phyloP scores from a whole-genome alignment of 2,888 invertebrate species.

The Lithophane leautieri region DNA sequence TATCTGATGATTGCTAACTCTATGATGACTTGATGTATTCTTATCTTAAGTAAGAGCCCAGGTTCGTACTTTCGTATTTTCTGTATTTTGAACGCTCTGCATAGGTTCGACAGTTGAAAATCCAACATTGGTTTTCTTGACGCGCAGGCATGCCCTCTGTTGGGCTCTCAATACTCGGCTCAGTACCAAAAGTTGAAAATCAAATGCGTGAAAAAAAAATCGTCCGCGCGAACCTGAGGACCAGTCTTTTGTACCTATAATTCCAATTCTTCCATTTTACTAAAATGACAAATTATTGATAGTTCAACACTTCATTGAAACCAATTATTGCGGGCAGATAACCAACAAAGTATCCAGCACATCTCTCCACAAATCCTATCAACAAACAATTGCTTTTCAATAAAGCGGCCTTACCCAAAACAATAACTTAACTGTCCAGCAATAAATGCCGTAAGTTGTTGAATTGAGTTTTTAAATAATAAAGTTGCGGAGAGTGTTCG shows the following conservation, averaged over 20 bases:
- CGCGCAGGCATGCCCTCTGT: not conserved
- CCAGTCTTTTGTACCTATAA: not conserved
- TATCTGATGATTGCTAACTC: not conserved
- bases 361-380: not conserved
- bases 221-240: not conserved
- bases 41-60: not conserved
- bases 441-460: constrained; percentile 57
- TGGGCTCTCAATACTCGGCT: not conserved
- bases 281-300: not conserved
- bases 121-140: not conserved
- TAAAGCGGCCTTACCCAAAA: constrained; percentile 9
- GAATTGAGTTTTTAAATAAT: constrained; percentile 68
- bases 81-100: not conserved
- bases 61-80: not conserved
- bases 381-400: constrained; percentile 13
- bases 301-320: not conserved
- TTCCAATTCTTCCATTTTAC: not conserved
- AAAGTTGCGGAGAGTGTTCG: constrained; percentile 73
- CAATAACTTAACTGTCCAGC: constrained; percentile 44
- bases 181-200: not conserved
- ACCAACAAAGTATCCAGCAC: not conserved
- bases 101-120: not conserved
- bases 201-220: not conserved
- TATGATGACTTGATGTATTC: not conserved
- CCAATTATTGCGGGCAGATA: rapidly evolving